phyloP scores from a whole-genome alignment of 1,140 invertebrate species.

The Nomia melanderi region DNA sequence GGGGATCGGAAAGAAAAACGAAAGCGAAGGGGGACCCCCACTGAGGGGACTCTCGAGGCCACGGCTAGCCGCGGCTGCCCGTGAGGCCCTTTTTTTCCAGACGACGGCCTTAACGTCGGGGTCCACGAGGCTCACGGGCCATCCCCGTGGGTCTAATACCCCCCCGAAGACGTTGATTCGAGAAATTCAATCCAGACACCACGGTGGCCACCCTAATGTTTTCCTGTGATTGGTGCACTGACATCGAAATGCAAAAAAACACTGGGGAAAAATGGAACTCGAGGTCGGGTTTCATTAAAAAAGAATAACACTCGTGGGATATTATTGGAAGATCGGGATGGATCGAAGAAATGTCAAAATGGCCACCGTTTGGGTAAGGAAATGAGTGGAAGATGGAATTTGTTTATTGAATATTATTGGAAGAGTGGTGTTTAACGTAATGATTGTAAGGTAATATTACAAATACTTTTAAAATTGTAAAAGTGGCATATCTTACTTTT shows the following conservation, averaged over 20 bases:
- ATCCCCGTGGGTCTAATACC: slow-evolving; percentile 39
- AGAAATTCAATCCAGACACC: slow-evolving; percentile 24
- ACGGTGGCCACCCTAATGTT: neutral
- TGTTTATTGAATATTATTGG: too few species aligned
- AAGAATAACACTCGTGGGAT: too few species aligned
- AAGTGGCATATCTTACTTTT: too few species aligned
- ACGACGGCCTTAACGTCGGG: neutral
- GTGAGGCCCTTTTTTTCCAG: slow-evolving; percentile 49
- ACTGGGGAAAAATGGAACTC: neutral
- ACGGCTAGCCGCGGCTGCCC: slow-evolving; percentile 13
- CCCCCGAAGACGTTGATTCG: slow-evolving; percentile 41
- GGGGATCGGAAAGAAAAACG: slow-evolving; percentile 13
- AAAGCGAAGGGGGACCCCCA: slow-evolving; percentile 44
- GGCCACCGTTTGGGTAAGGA: too few species aligned
- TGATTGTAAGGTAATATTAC: too few species aligned
- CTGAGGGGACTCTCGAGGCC: slow-evolving; percentile 32
- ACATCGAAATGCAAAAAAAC: too few species aligned
- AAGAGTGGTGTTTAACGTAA: too few species aligned
- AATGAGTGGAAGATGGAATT: too few species aligned
- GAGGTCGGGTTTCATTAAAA: too few species aligned
- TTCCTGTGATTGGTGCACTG: neutral
- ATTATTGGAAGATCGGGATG: too few species aligned
- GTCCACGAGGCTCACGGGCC: slow-evolving; percentile 13
- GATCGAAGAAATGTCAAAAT: too few species aligned
- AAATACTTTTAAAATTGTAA: too few species aligned